Base-by-base conservation (phyloP, 35 echinoderm and acorn worm species). In the Nesometra sesokonis region DNA sequence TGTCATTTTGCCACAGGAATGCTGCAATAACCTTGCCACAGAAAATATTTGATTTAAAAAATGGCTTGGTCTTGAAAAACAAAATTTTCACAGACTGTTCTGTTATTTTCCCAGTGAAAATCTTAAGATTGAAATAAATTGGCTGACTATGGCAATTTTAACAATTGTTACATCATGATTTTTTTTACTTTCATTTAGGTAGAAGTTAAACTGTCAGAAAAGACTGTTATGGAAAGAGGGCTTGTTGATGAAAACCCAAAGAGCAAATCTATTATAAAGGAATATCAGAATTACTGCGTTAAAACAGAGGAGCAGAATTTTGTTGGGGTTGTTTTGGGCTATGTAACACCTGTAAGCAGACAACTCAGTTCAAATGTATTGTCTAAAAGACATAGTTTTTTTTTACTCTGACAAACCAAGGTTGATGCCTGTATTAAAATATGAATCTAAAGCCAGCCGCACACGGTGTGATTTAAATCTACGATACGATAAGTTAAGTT, bases 271-370 rank as follows among this genome's bases (percentile, higher is more conserved):
- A 90, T 98, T 35, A 84, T 87, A 13, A 93, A 88, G 46, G 95
- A 98, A 43, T 87, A 94, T 86, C 89, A 82, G 23, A 98, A 92
- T 85, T 98, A 94, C 47, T 98, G 92, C 87, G 79, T 77, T 21
- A 97, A 97, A 84, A 80, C 86, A 30, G 92, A 94, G 32, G 90
- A 87, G 17, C 89, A 84, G 35, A 34, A 94, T 23, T 98, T 98
- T 81, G 31, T 52, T 30, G 95, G 95, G 35, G 82, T 77, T 39
- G 85, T 98, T 11, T 86, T 98, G 0, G 95, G 95, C 30, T 98
- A 98, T 92, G 95, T 98, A 0, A 93, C 95, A 33, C 95, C 95
- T 3, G 95, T 98, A 88, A 88, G 85, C 86, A 15, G n/a, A 13
- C 21, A 30, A 0, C 17, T 13, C 3, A 11, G 33, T n/a, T n/a